A percentile compares a stretch with the other conserved stretches of the same genome.
Conservation (phyloP, 1,140 invertebrate species). For the Orius insidiosus region DNA sequence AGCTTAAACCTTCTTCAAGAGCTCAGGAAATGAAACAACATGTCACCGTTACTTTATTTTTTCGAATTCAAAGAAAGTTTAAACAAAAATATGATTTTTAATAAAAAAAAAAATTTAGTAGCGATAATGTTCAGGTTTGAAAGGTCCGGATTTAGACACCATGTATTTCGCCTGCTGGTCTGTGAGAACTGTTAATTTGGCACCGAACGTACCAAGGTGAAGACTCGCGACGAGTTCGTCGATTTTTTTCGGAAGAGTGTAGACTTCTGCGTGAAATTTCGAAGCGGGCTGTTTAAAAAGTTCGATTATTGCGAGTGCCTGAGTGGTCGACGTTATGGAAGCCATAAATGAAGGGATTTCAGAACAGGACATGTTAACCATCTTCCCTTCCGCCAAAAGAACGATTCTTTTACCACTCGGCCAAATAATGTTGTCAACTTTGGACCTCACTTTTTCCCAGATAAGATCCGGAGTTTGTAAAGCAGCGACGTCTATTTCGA, state of each 20-base stretch:
- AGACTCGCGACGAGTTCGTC: constrained; percentile 94
- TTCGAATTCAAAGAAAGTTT: too few relatives aligned
- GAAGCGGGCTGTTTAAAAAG: constrained; percentile 86
- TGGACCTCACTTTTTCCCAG: constrained; percentile 95
- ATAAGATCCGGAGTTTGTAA: constrained; percentile 82
- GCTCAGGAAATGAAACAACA: too few relatives aligned
- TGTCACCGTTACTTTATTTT: too few relatives aligned
- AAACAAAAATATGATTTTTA: too few relatives aligned
- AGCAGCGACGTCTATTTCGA: constrained; percentile 89
- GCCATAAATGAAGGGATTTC: constrained; percentile 95
- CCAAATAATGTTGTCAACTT: constrained; percentile 96
- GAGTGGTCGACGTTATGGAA: constrained; percentile 85
- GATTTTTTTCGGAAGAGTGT: constrained; percentile 96
- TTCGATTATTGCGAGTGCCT: constrained; percentile 89
- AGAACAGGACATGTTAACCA: constrained; percentile 92
- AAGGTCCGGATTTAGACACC: constrained; percentile 93
- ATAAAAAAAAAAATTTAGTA: constrained; percentile 28
- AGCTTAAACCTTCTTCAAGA: too few relatives aligned
- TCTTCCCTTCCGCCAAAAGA: constrained; percentile 80
- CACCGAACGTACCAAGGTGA: constrained; percentile 92
- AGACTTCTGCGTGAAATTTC: constrained; percentile 92
- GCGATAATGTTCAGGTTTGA: constrained; percentile 97
- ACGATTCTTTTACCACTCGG: constrained; percentile 83
- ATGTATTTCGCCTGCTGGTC: constrained; percentile 97
- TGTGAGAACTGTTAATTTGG: constrained; percentile 84